These are phyloP conservation scores for Papilio glaucus DNA, from an alignment of 1,140 invertebrate genomes.

Conservation along the genomic window DNA sequence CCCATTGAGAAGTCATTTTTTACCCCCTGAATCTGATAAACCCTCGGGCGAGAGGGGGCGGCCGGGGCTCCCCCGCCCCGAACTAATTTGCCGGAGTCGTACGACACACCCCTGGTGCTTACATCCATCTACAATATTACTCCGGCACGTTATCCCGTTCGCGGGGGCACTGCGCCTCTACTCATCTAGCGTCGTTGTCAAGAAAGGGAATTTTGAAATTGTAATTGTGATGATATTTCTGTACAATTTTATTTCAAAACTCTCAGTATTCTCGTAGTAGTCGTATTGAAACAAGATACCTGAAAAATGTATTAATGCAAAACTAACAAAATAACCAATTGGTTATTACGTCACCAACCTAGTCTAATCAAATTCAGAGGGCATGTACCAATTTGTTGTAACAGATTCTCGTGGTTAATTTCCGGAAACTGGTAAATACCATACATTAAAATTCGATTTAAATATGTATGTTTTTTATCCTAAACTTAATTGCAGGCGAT, in stretches of 20 bases:
- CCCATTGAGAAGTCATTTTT: slow-evolving; percentile 83
- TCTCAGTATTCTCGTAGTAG: neutral
- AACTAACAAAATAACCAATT: neutral
- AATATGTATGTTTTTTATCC: too few relatives aligned
- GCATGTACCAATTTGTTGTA: neutral
- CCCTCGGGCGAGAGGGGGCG: slow-evolving; percentile 60
- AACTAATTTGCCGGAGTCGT: slow-evolving; percentile 83
- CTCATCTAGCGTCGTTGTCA: slow-evolving; percentile 69
- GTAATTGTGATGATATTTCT: slow-evolving; percentile 46
- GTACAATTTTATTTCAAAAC: neutral
- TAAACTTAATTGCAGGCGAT: too few relatives aligned
- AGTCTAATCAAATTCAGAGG: neutral
- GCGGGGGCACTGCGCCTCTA: slow-evolving; percentile 74
- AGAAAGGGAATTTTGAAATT: slow-evolving; percentile 71
- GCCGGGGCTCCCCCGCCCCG: slow-evolving; percentile 78
- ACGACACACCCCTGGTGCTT: slow-evolving; percentile 82
- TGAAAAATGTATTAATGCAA: neutral
- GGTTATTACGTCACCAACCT: neutral
- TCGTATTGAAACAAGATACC: neutral
- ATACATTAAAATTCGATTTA: neutral
- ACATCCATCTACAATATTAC: slow-evolving; percentile 83
- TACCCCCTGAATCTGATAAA: slow-evolving; percentile 82
- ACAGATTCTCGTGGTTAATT: neutral
- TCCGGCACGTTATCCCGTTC: slow-evolving; percentile 79
- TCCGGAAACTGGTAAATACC: neutral